Base-by-base conservation (phyloP, 1,140 invertebrate genomes). In the Magallana ariakensis region DNA sequence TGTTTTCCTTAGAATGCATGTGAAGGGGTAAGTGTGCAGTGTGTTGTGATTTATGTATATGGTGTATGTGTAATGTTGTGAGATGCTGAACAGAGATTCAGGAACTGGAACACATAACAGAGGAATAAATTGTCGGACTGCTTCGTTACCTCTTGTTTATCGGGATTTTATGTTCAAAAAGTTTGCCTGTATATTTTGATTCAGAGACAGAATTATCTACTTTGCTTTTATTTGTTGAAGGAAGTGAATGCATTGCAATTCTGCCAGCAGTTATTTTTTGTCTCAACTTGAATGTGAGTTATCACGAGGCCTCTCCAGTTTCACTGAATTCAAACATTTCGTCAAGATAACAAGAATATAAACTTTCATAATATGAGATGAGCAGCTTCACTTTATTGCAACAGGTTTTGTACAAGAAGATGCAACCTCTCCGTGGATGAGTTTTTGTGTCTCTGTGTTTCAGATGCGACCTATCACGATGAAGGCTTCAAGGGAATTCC, bases 401-500 rank as follows among this genome's bases (percentile, higher is more conserved):
- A 46, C 5, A 46, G 33, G 33, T 46, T 46, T 46, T 46, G 33
- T 46, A 46, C 33, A 3, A 46, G 33, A 46, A n/a, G 2, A 46
- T 46, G 33, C 5, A 4, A 3, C 33, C 33, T 46, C 33, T 46
- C 60, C 8, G 19, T 62, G 19, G 19, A 62, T 46, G 1, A 16
- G 60, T 62, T 62, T 62, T 19, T 62, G 19, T 89, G 85, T 22
- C 58, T 85, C 46, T 89, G 86, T 70, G 82, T 91, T 91, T 22
- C 88, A 94, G 93, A 92, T 93, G 92, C 97, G 98, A 94, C 98
- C 99, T 0, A 97, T 98, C 94, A 97, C 98, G 95, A 97, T 99
- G 26, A 97, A 97, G 92, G 96, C 97, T 5, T 95, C 97, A 11
- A 96, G 96, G 83, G 96, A 97, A 85, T 94, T 91, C 46, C 90